A percentile compares a stretch with the other conserved stretches of the same genome.
phyloP scores from a whole-genome alignment of 2,797 vertebrate species.

The Pachyuromys duprasi region DNA sequence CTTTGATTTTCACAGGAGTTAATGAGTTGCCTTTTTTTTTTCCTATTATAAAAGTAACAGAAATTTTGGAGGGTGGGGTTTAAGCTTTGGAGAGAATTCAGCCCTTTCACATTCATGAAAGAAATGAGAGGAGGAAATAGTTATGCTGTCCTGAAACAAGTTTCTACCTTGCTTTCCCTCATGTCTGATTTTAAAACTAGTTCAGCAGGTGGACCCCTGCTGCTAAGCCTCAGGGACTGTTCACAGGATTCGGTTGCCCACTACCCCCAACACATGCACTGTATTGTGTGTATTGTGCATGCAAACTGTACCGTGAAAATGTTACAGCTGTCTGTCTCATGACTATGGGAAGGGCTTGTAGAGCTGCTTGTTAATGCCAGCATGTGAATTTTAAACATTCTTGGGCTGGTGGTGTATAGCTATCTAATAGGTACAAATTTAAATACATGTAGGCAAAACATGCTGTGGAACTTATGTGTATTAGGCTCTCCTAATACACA shows the following conservation, averaged over 20 bases:
- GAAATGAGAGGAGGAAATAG: background rate
- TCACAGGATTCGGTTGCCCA: no score
- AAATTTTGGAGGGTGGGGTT: background rate
- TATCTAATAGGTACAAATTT: background rate
- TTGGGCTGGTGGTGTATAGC: background rate
- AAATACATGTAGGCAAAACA: constrained; percentile 1
- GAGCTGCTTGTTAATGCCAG: background rate
- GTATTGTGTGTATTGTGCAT: background rate
- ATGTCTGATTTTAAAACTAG: background rate
- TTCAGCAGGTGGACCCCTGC: background rate
- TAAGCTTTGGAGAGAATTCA: background rate
- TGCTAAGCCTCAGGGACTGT: background rate
- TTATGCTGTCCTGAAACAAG: background rate
- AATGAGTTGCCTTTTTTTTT: background rate
- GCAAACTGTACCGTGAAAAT: no score
- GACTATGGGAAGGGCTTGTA: background rate
- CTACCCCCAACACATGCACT: background rate
- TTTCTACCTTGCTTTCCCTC: background rate
- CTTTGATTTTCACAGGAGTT: background rate
- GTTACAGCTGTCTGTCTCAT: background rate
- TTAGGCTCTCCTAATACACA: background rate
- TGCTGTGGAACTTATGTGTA: background rate
- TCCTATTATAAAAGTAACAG: background rate
- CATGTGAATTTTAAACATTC: background rate
- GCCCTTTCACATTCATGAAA: background rate